Evolutionary conservation across 1,140 invertebrate species (phyloP).

Genomic region (Stegodyphus dumicola): DNA sequence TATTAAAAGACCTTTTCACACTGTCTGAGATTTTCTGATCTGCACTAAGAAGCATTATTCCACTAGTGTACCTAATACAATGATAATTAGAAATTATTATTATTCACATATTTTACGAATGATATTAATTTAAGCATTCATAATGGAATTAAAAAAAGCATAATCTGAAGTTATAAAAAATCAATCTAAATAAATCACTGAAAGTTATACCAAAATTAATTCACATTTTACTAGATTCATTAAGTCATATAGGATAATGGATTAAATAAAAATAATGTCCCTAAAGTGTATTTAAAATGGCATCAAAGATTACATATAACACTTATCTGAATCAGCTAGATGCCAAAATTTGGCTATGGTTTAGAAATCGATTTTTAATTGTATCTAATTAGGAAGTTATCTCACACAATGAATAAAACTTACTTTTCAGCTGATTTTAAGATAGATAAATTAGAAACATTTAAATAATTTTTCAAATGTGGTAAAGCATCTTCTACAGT

Average conservation of each 20-base stretch:
- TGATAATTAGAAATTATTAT: no score
- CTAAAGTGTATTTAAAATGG: not conserved
- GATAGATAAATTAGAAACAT: slow-evolving; percentile 20
- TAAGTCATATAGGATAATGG: no score
- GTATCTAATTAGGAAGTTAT: not conserved
- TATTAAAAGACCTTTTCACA: slow-evolving; percentile 26
- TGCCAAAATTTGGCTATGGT: not conserved
- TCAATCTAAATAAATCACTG: not conserved
- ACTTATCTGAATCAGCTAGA: no score
- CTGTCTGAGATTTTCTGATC: not conserved
- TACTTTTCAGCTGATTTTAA: slow-evolving; percentile 51
- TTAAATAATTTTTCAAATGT: slow-evolving; percentile 14
- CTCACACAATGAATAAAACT: not conserved
- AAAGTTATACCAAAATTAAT: not conserved
- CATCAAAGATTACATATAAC: no score
- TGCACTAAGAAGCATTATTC: slow-evolving; percentile 20
- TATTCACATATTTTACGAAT: no score
- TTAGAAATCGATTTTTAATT: not conserved
- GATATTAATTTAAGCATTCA: no score
- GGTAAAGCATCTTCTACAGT: slow-evolving; percentile 38
- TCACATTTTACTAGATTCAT: not conserved
- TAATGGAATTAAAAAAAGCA: not conserved
- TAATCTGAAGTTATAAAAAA: not conserved
- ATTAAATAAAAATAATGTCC: not conserved
- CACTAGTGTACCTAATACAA: slow-evolving; percentile 32